Evolutionary conservation across 2,113 vertebrate species (phyloP), one percentile per base, ranked within the genome.

Genomic region (Tetrax tetrax): DNA sequence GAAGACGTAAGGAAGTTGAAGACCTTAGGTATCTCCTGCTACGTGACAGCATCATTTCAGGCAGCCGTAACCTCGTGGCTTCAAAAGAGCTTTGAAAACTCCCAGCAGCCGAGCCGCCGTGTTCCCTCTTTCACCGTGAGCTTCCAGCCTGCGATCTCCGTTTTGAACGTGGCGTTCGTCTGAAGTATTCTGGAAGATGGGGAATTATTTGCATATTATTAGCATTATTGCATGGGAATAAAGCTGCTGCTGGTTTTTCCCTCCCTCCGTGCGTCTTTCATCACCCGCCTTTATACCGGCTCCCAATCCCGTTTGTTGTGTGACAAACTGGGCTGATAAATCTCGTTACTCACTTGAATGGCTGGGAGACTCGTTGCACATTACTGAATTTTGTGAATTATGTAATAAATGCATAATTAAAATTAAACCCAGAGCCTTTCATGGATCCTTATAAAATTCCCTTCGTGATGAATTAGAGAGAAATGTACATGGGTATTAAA

Each of bases 301-400:
- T 90, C 74, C 29, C 77, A 96, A 92, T 94, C 90, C 95, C 64
- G 89, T 96, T 94, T 96, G 96, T 93, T 92, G 94, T 95, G 95
- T 95, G 92, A 95, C 96, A 97, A 96, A 96, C 94, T 27, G 94
- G 96, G 95, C 95, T 96, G 96, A 96, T 96, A 96, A 91, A 95
- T 95, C 96, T 96, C 50, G 87, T 96, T 96, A 96, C 94, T 96
- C 96, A 79, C 92, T 95, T 92, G 92, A 96, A 93, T 95, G 94
- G 70, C 80, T 95, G 95, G 69, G 60, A 93, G 90, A 92, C 83
- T 88, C 79, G 17, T 20, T 75, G 88, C 93, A 88, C 90, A 92
- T 96, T 94, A 95, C 92, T n/a, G 92, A 92, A 94, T 97, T 96
- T 94, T 53, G 94, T 89, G 94, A 96, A 95, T 96, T 95, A 96